Conservation (phyloP, 2,113 vertebrate genomes). For the Brevimyrus niger region DNA sequence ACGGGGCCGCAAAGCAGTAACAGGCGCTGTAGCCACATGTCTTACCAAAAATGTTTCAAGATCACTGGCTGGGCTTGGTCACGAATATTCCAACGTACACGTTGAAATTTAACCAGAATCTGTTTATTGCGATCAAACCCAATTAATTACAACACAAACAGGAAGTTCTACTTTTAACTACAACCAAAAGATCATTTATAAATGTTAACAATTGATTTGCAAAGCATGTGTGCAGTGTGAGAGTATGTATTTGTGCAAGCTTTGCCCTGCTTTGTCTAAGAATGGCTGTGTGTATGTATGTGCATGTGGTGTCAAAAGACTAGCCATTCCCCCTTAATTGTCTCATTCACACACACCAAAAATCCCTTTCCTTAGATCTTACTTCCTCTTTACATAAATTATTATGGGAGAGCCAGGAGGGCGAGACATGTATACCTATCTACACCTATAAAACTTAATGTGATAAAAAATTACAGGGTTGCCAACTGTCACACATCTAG, state of each 20-base stretch:
- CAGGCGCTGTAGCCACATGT: slow-evolving; percentile 14
- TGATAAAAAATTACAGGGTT: not conserved
- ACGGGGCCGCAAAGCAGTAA: slow-evolving; percentile 44
- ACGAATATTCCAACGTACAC: no score
- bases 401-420: not conserved
- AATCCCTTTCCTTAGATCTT: not conserved
- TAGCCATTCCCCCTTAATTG: not conserved
- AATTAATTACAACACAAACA: not conserved
- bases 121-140: not conserved
- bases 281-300: not conserved
- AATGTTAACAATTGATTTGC: not conserved
- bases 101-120: no score
- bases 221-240: not conserved
- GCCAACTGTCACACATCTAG: not conserved
- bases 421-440: not conserved
- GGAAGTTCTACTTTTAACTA: not conserved
- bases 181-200: not conserved
- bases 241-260: not conserved
- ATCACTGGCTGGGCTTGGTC: no score
- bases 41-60: not conserved
- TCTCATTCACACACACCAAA: not conserved
- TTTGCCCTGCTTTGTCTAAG: not conserved
- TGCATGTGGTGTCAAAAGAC: not conserved
- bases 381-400: not conserved
- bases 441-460: not conserved